A percentile compares a stretch with the other conserved stretches of the same genome.
These are phyloP conservation scores for Mobula birostris DNA, from an alignment of 2,113 vertebrate species.

Conservation along the genomic window DNA sequence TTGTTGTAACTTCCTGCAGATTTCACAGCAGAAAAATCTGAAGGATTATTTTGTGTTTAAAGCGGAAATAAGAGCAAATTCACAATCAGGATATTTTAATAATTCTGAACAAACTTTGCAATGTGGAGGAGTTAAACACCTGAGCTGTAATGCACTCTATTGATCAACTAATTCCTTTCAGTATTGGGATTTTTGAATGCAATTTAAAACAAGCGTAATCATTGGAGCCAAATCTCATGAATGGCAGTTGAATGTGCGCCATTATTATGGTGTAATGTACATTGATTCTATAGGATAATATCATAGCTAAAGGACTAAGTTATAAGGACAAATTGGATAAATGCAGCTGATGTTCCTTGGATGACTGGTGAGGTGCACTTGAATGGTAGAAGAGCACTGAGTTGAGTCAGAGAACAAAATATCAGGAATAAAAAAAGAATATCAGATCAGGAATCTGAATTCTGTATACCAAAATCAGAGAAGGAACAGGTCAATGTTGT, in stretches of 20 bases:
- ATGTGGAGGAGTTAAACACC: background rate
- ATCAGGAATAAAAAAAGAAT: background rate
- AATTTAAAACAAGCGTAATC: background rate
- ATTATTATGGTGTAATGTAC: too few relatives aligned
- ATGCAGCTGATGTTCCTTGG: background rate
- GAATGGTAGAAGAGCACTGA: background rate
- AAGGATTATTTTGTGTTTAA: background rate
- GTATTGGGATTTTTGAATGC: background rate
- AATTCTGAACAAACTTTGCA: background rate
- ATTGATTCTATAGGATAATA: too few relatives aligned
- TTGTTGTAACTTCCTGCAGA: conserved; percentile 64
- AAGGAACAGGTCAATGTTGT: background rate
- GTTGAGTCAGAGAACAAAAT: background rate
- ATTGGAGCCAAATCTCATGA: background rate
- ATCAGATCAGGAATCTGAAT: background rate
- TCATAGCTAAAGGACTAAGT: too few relatives aligned
- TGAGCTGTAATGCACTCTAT: background rate
- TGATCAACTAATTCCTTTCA: background rate
- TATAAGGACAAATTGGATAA: background rate
- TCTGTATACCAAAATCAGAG: background rate
- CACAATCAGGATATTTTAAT: too few relatives aligned
- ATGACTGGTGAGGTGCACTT: background rate
- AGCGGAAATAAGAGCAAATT: background rate
- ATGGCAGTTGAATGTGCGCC: background rate
- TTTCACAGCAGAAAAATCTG: background rate